phyloP scores from a whole-genome alignment of 2,797 vertebrate species.

The Pyrocephalus nanus region DNA sequence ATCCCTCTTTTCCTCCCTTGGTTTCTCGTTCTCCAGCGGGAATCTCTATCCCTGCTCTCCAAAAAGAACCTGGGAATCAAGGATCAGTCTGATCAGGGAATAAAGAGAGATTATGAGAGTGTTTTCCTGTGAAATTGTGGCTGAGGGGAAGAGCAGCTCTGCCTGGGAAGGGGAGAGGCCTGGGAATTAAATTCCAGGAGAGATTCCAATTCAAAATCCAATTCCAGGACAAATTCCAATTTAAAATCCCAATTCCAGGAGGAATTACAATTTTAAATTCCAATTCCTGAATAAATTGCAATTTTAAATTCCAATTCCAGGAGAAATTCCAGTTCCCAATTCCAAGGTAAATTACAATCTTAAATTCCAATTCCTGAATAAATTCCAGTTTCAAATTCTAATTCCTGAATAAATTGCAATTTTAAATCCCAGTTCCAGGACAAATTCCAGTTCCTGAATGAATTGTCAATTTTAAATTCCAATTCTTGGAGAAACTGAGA shows the following conservation, averaged over 20 bases:
- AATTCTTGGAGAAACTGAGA: too few relatives aligned
- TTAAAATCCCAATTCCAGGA: neutral
- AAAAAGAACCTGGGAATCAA: neutral
- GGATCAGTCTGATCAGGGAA: neutral
- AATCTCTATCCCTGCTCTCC: neutral
- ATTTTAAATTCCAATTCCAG: neutral
- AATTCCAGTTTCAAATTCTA: too few relatives aligned
- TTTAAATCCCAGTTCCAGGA: too few relatives aligned
- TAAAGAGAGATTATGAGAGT: neutral
- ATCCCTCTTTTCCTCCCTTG: neutral
- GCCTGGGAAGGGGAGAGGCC: rapidly evolving
- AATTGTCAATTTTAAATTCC: too few relatives aligned
- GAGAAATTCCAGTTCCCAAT: neutral
- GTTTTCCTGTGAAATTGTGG: neutral
- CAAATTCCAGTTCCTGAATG: too few relatives aligned
- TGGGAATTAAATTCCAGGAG: neutral
- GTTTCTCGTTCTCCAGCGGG: neutral
- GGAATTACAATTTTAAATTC: too few relatives aligned
- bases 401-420: too few relatives aligned
- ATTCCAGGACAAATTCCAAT: neutral
- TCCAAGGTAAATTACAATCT: too few relatives aligned
- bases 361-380: too few relatives aligned
- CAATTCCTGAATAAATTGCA: too few relatives aligned
- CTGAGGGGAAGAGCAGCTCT: neutral
- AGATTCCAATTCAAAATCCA: neutral